A percentile compares a stretch with the other conserved stretches of the same genome.
phyloP scores from a whole-genome alignment of 2,113 vertebrate species.

The Clarias magur region DNA sequence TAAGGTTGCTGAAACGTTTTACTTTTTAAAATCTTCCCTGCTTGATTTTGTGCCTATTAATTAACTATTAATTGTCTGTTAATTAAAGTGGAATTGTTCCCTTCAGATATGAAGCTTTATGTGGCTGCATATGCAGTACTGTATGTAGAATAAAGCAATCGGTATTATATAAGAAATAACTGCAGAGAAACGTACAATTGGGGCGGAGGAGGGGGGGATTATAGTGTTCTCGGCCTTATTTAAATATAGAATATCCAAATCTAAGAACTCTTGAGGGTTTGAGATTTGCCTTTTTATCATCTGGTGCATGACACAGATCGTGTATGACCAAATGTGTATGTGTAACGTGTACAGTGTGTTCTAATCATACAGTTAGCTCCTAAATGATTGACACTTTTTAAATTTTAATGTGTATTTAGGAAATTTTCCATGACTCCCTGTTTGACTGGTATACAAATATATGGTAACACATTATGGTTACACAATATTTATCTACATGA shows the following conservation, averaged over 20 bases:
- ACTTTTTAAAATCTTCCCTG: conserved; percentile 36
- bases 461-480: no score
- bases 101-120: not conserved
- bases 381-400: not conserved
- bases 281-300: not conserved
- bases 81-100: not conserved
- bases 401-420: not conserved
- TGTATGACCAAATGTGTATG: not conserved
- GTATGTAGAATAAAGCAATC: not conserved
- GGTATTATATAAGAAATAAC: not conserved
- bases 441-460: not conserved
- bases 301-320: not conserved
- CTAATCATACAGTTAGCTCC: not conserved
- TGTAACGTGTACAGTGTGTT: not conserved
- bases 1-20: conserved; percentile 40
- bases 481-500: not conserved
- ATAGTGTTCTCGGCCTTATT: not conserved
- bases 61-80: not conserved
- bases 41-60: not conserved
- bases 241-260: not conserved
- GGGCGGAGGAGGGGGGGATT: no score
- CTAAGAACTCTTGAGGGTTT: not conserved
- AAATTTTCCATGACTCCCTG: not conserved
- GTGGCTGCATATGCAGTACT: not conserved
- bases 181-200: not conserved